Evolutionary conservation across 2,888 invertebrate genomes (phyloP).

Genomic region (Andrena bucephala): DNA sequence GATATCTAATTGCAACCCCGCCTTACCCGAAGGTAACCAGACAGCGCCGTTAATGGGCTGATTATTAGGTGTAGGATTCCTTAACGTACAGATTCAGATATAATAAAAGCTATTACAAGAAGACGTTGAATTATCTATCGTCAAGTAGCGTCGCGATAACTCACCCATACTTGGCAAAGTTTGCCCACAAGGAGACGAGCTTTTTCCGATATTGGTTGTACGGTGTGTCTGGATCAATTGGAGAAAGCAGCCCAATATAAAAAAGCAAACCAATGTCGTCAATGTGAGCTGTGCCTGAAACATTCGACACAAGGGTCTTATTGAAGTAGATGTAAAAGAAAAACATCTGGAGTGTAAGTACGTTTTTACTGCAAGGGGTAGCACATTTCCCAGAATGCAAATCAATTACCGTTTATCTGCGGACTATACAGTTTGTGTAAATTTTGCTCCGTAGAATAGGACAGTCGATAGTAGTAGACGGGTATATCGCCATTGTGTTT

Average conservation of each 20-base stretch:
- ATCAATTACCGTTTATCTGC: conserved; percentile 88
- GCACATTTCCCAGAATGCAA: conserved; percentile 85
- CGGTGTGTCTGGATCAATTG: conserved; percentile 69
- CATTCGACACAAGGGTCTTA: conserved; percentile 56
- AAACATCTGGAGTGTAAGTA: too few relatives aligned
- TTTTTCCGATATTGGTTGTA: conserved; percentile 82
- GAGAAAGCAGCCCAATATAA: conserved; percentile 77
- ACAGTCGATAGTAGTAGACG: conserved; percentile 71
- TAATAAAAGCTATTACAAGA: too few relatives aligned
- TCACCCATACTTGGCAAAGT: conserved; percentile 86
- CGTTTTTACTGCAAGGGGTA: too few relatives aligned
- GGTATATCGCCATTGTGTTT: conserved; percentile 29
- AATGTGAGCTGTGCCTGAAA: conserved; percentile 45
- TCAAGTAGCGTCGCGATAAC: too few relatives aligned
- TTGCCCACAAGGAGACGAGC: conserved; percentile 87
- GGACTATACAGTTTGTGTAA: conserved; percentile 85
- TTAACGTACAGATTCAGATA: conserved; percentile 17
- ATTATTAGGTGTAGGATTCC: conserved; percentile 70
- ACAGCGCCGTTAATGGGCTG: conserved; percentile 42
- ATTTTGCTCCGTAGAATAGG: conserved; percentile 59
- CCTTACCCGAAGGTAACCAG: conserved; percentile 61
- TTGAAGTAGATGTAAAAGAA: background rate
- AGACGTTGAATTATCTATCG: too few relatives aligned
- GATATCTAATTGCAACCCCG: conserved; percentile 55
- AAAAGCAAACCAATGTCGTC: conserved; percentile 88